Base-by-base conservation (phyloP, 2,797 vertebrate genomes). In the Florisuga fusca region DNA sequence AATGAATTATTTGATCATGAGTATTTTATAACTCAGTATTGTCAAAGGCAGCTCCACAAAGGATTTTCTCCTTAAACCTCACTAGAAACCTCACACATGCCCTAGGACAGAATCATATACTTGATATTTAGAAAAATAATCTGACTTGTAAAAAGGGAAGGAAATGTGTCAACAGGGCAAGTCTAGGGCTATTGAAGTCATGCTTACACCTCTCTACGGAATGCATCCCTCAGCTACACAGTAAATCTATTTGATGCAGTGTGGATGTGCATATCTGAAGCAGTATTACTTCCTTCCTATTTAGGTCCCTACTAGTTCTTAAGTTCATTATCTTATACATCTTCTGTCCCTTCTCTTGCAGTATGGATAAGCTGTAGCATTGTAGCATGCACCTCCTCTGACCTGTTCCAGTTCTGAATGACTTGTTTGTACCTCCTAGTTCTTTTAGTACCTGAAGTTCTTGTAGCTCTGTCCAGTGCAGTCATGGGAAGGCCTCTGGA, bases 211-310 rank as follows among this genome's bases (percentile, higher is more conserved):
- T 87, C 41, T 57, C 27, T 26, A 31, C 21, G 12, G 33, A 63
- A 18, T 27, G 9, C 11, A 53, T 66, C 20, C 25, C 43, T 66
- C 1, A 4, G 50, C n/a, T 66, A 21, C 0, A 0, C 10, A 45
- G 3, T 17, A 76, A 72, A 15, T 53, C 27, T 23, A 15, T 17
- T 34, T 38, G 27, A 36, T 3, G 3, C 19, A 46, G 18, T 13
- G 15, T 46, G 57, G 48, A 29, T 72, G 43, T 51, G 62, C 15
- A 48, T 10, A 92, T 20, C 22, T 59, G 67, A 84, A 84, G 12
- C 7, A 73, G 19, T 15, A 16, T 54, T 71, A 8, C 5, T 41
- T 77, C 33, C 34, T 79, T 82, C 21, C 71, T 43, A 51, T 50
- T 79, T 62, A 75, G 18, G 6, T 51, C 66, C 27, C 9, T 64